phyloP scores from a whole-genome alignment of 2,888 invertebrate species.

The Hetaerina titia region DNA sequence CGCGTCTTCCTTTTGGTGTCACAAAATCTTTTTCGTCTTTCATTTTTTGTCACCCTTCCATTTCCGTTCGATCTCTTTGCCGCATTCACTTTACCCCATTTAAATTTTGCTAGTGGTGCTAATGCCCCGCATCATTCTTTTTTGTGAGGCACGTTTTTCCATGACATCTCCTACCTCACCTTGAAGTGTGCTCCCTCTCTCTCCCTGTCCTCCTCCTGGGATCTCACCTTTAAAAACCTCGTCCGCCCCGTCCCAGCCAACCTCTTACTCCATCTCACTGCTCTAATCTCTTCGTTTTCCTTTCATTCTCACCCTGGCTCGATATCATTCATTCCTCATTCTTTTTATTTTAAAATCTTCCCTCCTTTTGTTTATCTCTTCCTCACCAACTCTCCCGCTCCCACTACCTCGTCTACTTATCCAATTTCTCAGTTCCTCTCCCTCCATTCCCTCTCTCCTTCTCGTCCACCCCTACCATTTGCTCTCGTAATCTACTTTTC shows the following conservation, averaged over 20 bases:
- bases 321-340: not conserved
- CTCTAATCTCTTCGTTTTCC: conserved; percentile 64
- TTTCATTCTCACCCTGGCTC: not conserved
- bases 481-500: not conserved
- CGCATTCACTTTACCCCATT: too few relatives aligned
- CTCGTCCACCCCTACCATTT: not conserved
- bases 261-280: conserved; percentile 69
- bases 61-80: not conserved
- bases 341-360: not conserved
- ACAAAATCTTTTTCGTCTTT: not conserved
- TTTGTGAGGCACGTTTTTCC: not conserved
- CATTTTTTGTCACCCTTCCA: not conserved
- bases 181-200: not conserved
- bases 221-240: conserved; percentile 73
- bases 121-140: not conserved
- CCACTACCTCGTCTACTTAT: not conserved
- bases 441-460: not conserved
- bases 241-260: conserved; percentile 72
- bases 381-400: not conserved
- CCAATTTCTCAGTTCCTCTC: not conserved
- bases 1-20: not conserved
- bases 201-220: conserved; percentile 71
- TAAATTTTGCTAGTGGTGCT: not conserved
- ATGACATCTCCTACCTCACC: not conserved
- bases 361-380: not conserved